These are phyloP conservation scores for Zosterops borbonicus DNA, from an alignment of 2,113 vertebrate species.

Conservation along the genomic window DNA sequence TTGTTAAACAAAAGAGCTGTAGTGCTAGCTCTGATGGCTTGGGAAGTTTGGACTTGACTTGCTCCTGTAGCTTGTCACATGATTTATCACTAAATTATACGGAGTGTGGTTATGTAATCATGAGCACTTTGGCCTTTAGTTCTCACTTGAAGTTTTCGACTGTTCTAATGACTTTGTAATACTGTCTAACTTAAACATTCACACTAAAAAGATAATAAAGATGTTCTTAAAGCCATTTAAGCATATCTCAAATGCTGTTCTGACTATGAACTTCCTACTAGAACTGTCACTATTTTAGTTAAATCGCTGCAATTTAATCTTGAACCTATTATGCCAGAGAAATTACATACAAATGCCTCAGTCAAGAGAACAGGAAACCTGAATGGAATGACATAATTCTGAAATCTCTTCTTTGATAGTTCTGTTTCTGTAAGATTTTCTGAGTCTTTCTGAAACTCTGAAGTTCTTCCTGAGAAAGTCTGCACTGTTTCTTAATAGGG, in stretches of 20 bases:
- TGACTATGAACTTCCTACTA: background rate
- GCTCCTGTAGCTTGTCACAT: background rate
- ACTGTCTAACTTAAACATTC: background rate
- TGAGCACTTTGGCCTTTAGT: background rate
- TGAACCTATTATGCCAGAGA: background rate
- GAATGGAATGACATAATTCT: background rate
- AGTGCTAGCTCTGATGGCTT: background rate
- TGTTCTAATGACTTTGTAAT: background rate
- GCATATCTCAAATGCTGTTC: background rate
- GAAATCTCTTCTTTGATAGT: background rate
- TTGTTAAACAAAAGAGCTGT: background rate
- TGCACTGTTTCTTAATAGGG: background rate
- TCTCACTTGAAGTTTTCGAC: background rate
- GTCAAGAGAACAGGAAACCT: background rate
- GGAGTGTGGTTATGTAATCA: background rate
- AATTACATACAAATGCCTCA: background rate
- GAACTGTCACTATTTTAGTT: background rate
- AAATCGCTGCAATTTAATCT: slow-evolving; percentile 35
- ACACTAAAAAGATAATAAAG: background rate
- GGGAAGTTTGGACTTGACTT: background rate
- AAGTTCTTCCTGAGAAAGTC: background rate
- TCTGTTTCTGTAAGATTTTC: background rate
- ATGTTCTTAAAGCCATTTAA: background rate
- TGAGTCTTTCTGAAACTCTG: background rate
- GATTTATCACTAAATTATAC: background rate